Evolutionary conservation across 2,888 invertebrate genomes (phyloP).

Genomic region (Andrena haemorrhoa): DNA sequence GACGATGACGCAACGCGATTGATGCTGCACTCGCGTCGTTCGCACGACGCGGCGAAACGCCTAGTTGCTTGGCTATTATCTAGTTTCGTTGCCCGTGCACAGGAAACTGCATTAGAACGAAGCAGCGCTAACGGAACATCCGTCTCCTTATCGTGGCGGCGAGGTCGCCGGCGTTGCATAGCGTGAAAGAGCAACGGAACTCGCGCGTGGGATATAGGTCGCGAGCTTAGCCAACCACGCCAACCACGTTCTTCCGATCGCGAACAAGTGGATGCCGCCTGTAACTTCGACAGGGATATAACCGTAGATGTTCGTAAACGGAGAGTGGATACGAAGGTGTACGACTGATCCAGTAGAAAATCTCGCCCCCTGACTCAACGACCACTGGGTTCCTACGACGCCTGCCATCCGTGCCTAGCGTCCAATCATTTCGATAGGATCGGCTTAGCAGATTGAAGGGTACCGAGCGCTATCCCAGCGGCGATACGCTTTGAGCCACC

Average conservation of each 20-base stretch:
- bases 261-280: not conserved
- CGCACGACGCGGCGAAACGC: conserved; percentile 1
- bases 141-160: conserved; percentile 59
- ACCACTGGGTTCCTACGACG: not conserved
- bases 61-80: conserved; percentile 52
- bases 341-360: not conserved
- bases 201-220: conserved; percentile 62
- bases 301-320: not conserved
- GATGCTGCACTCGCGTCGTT: not conserved
- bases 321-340: too few relatives aligned
- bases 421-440: conserved; percentile 16
- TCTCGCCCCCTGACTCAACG: not conserved
- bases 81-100: conserved; percentile 38
- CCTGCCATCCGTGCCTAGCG: not conserved
- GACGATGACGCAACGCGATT: not conserved
- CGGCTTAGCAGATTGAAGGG: not conserved
- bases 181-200: conserved; percentile 31
- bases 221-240: conserved; percentile 20
- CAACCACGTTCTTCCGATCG: conserved; percentile 14
- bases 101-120: conserved; percentile 60
- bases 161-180: conserved; percentile 42
- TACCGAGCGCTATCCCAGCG: not conserved
- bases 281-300: not conserved
- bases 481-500: conserved; percentile 11
- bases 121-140: conserved; percentile 58